Conservation (phyloP, 2,797 vertebrate genomes). For the Champsocephalus esox region DNA sequence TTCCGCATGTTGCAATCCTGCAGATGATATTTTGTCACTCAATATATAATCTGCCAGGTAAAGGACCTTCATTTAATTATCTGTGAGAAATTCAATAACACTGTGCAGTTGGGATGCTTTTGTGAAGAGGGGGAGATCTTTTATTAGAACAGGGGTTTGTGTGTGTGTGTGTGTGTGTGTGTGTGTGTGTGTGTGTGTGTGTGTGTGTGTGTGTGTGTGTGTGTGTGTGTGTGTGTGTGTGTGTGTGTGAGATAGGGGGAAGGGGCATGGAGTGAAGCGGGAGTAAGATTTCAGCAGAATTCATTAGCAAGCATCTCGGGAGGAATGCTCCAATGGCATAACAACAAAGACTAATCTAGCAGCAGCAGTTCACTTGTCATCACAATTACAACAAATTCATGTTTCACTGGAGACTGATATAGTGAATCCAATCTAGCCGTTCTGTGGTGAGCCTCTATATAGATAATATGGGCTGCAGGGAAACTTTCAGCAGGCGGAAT, state of each 20-base stretch:
- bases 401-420: conserved; percentile 62
- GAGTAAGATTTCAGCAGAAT: conserved; percentile 61
- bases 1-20: conserved; percentile 14
- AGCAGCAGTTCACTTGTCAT: conserved; percentile 60
- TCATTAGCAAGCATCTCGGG: conserved; percentile 65
- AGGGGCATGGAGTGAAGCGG: conserved; percentile 27
- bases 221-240: conserved; percentile 30
- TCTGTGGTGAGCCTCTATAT: conserved; percentile 33
- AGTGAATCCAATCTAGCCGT: conserved; percentile 61
- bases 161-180: conserved; percentile 22
- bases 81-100: conserved; percentile 66
- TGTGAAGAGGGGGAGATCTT: conserved; percentile 54
- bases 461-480: conserved; percentile 37
- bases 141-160: conserved; percentile 67
- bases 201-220: conserved; percentile 23
- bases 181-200: conserved; percentile 37
- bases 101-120: conserved; percentile 59
- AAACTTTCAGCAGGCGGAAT: conserved; percentile 32
- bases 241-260: conserved; percentile 26
- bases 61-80: conserved; percentile 63
- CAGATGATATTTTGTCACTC: conserved; percentile 22
- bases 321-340: conserved; percentile 67
- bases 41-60: conserved; percentile 40
- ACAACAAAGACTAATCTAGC: conserved; percentile 66
- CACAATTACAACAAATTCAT: conserved; percentile 65